Base-by-base conservation (phyloP, 2,113 vertebrate genomes). In the Semnornis frantzii region DNA sequence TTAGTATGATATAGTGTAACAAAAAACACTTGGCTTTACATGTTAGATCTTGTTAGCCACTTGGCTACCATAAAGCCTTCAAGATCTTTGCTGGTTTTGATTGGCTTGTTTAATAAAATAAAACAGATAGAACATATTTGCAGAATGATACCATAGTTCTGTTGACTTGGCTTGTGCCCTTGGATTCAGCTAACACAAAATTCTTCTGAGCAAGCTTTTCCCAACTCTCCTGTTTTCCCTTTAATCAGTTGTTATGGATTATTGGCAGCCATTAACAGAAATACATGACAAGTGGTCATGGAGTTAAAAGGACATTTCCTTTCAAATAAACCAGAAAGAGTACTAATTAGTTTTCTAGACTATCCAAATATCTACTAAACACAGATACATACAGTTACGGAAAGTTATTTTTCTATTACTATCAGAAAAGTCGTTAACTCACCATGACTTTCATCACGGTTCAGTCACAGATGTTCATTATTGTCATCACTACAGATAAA, bases 111-210 rank as follows among this genome's bases (percentile, higher is more conserved):
- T 94, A 88, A 37, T 75, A 92, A 88, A 93, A 75, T 60, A 46
- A 63, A 69, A 78, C 27, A 90, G 86, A 90, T 88, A 81, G 46
- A 88, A 92, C 90, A 95, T 96, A 94, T 72, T 96, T 96, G 80
- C 76, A 94, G 83, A 93, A 82, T 87, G 90, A 75, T 46, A 70
- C 34, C 82, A 60, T 15, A 82, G 89, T 34, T 87, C 83, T 92
- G 33, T 91, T 73, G 75, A 90, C 66, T 92, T 87, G 87, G 71
- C 92, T 95, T 90, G 76, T 72, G 65, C 68, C 69, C 66, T 10
- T 50, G 74, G 27, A 84, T 80, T 64, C 24, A 0, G 60, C 64
- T 65, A 89, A 69, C 74, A 76, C 1, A 1, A 63, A 76, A 85
- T 80, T 74, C 68, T 87, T 86, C 82, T 74, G 71, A 94, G 66